phyloP scores from a whole-genome alignment of 2,113 vertebrate genomes.

The Protobothrops mucrosquamatus region DNA sequence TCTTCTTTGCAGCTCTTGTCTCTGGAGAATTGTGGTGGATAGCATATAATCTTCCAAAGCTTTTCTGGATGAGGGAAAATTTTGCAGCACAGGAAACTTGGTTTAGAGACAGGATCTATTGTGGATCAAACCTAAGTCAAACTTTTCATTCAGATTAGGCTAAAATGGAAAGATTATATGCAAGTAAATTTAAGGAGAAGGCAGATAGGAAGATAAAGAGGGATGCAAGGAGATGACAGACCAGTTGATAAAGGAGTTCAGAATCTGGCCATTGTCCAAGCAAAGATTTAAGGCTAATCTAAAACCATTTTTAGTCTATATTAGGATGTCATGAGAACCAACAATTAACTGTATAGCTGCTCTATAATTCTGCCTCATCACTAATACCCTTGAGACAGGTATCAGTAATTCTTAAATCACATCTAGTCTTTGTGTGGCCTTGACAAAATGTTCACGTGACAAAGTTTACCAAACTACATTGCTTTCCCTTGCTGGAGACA shows the following conservation, averaged over 20 bases:
- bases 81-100: background rate
- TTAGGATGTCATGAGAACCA: background rate
- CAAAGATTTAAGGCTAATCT: background rate
- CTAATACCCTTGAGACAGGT: background rate
- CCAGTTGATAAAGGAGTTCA: background rate
- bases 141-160: background rate
- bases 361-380: background rate
- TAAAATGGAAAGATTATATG: background rate
- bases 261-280: background rate
- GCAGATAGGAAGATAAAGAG: background rate
- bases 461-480: conserved; percentile 98
- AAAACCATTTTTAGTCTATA: background rate
- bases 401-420: background rate
- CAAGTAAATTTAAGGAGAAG: background rate
- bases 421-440: conserved; percentile 59
- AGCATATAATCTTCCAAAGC: conserved; percentile 6
- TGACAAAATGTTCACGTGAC: conserved; percentile 86
- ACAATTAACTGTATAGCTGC: background rate
- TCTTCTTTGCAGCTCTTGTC: background rate
- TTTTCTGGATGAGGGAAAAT: background rate
- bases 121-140: background rate
- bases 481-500: conserved; percentile 96
- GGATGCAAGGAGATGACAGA: background rate
- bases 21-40: background rate
- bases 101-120: background rate